Evolutionary conservation across 2,797 vertebrate genomes (phyloP).

Genomic region (Anolis apletophallus): DNA sequence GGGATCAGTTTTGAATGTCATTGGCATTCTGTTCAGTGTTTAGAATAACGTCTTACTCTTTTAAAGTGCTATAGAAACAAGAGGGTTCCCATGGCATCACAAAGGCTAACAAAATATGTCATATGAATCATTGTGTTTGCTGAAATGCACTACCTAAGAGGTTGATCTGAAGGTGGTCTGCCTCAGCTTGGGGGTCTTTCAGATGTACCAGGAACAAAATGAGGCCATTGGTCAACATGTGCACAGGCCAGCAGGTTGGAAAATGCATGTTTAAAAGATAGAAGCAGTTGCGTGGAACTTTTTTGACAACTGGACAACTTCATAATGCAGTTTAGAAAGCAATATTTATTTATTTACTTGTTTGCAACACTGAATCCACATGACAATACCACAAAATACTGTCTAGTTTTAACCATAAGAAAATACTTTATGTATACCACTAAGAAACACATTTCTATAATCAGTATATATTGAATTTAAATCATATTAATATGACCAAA

Average conservation of each 20-base stretch:
- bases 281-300: background rate
- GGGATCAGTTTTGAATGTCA: background rate
- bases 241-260: background rate
- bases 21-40: background rate
- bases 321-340: background rate
- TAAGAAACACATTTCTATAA: background rate
- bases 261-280: conserved; percentile 11
- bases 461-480: background rate
- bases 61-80: background rate
- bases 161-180: background rate
- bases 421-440: background rate
- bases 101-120: background rate
- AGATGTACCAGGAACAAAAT: background rate
- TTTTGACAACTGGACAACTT: conserved; percentile 3
- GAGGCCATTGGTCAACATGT: background rate
- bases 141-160: background rate
- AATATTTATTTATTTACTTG: background rate
- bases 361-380: conserved; percentile 2
- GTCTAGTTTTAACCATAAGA: background rate
- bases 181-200: background rate
- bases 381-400: conserved; percentile 13
- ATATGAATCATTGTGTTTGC: too few species aligned
- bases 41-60: background rate
- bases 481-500: background rate
- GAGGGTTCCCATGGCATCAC: background rate